These are phyloP conservation scores for Aphidius colemani DNA, from an alignment of 2,888 invertebrate genomes.

Conservation along the genomic window DNA sequence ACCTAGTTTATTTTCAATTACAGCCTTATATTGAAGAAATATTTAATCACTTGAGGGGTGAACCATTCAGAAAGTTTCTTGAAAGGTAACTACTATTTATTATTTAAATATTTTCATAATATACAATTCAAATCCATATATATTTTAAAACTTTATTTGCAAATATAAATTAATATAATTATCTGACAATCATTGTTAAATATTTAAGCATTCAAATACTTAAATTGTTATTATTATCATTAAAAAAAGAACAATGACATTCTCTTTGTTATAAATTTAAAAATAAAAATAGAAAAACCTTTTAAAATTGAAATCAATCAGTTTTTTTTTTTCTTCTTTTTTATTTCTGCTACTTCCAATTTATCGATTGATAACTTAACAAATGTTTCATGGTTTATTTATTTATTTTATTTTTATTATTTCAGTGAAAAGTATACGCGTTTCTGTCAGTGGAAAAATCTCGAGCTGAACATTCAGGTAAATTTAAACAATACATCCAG, in stretches of 20 bases:
- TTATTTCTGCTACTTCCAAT: too few relatives aligned
- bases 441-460: conserved; percentile 99
- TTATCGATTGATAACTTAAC: too few relatives aligned
- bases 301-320: too few relatives aligned
- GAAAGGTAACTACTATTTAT: conserved; percentile 79
- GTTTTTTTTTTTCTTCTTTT: too few relatives aligned
- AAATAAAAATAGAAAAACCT: too few relatives aligned
- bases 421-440: conserved; percentile 98
- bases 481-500: conserved; percentile 20
- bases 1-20: conserved; percentile 57
- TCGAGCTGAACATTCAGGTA: conserved; percentile 98
- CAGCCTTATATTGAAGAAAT: conserved; percentile 99
- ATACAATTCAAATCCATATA: conserved; percentile 8
- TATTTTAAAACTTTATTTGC: conserved; percentile 18
- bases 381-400: too few relatives aligned
- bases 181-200: neutral
- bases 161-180: neutral
- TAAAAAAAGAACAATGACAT: neutral
- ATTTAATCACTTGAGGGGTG: conserved; percentile 94
- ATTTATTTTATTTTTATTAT: conserved; percentile 41
- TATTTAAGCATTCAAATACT: neutral
- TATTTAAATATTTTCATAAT: conserved; percentile 20
- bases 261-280: neutral
- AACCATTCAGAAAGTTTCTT: conserved; percentile 96
- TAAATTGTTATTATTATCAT: too few relatives aligned